Evolutionary conservation across 2,888 invertebrate species (phyloP), one percentile per base, ranked within the genome.

Genomic region (Hemithea aestivaria): DNA sequence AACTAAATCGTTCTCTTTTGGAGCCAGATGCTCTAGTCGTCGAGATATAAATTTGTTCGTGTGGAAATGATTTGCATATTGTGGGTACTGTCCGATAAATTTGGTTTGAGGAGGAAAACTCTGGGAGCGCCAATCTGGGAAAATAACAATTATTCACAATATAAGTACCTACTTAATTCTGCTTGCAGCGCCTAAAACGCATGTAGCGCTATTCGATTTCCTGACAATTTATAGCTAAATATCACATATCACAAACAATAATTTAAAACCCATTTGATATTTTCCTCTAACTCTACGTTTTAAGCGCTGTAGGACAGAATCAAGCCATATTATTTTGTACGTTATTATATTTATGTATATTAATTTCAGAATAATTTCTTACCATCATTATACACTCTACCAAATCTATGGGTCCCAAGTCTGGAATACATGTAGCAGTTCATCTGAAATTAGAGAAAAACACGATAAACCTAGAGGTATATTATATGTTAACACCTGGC

Each of bases 401-500:
- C 56, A 7, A 65, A 49, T 40, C 60, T 53, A 20, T 63, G 58
- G 20, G 53, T 53, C 26, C 54, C 54, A 12, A 59, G 31, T 29
- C 56, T 48, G 10, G 73, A 62, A 49, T 75, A 76, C 47, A 79
- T 79, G 39, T 67, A 70, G 49, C 82, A 83, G 56, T 71, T 77
- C 21, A 75, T 64, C 82, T 83, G 73, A 44, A 77, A 78, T 50
- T 45, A 56, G 48, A 54, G 35, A 45, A 40, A 26, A 35, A 26
- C 20, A 20, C n/a, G n/a, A n/a, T n/a, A n/a, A n/a, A n/a, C n/a
- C n/a, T n/a, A n/a, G n/a, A n/a, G n/a, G 11, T 26, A 6, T 8
- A 25, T 28, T 21, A 21, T 16, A 7, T 20, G 8, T 30, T 6
- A 30, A 12, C n/a, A n/a, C n/a, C n/a, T n/a, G n/a, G n/a, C n/a